Percentiles rank a stretch among this genome's conserved stretches.
These are phyloP conservation scores for Triops longicaudatus DNA, from an alignment of 1,140 invertebrate genomes.

Conservation along the genomic window DNA sequence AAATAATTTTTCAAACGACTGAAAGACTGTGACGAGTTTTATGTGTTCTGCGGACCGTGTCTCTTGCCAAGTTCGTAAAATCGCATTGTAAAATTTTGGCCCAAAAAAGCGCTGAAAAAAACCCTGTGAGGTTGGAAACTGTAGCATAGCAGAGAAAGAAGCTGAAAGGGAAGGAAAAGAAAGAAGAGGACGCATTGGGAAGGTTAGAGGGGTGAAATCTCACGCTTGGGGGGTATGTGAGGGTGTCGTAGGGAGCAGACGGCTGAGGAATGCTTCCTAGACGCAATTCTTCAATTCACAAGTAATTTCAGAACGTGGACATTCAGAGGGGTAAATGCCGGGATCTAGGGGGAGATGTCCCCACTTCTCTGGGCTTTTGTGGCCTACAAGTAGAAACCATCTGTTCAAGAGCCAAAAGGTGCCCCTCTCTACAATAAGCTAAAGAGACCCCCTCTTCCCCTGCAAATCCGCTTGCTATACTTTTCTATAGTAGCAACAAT, in stretches of 20 bases:
- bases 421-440: background rate
- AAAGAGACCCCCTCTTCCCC: background rate
- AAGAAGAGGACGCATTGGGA: background rate
- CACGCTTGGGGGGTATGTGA: background rate
- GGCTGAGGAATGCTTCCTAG: background rate
- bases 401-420: background rate
- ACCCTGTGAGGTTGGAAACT: too few species aligned
- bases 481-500: background rate
- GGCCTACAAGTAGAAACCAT: background rate
- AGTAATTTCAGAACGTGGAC: background rate
- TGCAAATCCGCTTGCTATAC: background rate
- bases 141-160: too few species aligned
- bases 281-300: background rate
- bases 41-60: background rate
- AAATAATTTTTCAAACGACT: background rate
- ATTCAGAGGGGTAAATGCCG: background rate
- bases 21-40: background rate
- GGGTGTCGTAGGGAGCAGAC: background rate
- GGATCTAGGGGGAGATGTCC: background rate
- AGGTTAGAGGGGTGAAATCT: background rate
- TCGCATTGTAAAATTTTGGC: background rate
- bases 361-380: background rate
- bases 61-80: background rate
- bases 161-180: too few species aligned
- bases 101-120: background rate